These are phyloP conservation scores for Climacteris rufus DNA, from an alignment of 2,113 vertebrate genomes.

Conservation along the genomic window DNA sequence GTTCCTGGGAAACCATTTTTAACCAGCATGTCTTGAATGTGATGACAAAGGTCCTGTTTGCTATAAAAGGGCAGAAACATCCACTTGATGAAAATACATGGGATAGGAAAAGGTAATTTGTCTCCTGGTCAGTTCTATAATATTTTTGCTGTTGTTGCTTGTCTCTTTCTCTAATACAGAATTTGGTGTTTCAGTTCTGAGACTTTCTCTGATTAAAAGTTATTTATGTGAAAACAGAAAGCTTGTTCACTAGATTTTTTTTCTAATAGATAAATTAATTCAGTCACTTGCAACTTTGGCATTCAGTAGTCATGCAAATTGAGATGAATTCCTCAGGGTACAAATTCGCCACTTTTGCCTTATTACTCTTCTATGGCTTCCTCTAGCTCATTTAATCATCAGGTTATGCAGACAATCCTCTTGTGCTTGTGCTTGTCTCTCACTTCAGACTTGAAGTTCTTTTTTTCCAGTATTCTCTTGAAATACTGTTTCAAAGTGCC, in stretches of 20 bases:
- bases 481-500: background rate
- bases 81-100: background rate
- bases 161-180: background rate
- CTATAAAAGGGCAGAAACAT: background rate
- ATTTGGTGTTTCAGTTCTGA: background rate
- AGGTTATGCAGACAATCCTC: background rate
- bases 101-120: background rate
- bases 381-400: background rate
- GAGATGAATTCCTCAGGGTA: background rate
- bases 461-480: background rate
- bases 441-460: background rate
- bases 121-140: background rate
- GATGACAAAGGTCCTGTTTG: background rate
- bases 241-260: background rate
- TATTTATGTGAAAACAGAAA: background rate
- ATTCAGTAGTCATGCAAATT: background rate
- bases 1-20: background rate
- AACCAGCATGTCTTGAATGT: background rate
- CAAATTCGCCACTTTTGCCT: background rate
- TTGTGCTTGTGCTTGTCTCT: background rate
- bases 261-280: background rate
- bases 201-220: background rate
- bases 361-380: background rate
- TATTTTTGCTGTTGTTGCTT: background rate
- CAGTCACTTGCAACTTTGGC: background rate